Evolutionary conservation across 2,797 vertebrate species (phyloP), one percentile per base, ranked within the genome.

Genomic region (Serranus cabrilla): DNA sequence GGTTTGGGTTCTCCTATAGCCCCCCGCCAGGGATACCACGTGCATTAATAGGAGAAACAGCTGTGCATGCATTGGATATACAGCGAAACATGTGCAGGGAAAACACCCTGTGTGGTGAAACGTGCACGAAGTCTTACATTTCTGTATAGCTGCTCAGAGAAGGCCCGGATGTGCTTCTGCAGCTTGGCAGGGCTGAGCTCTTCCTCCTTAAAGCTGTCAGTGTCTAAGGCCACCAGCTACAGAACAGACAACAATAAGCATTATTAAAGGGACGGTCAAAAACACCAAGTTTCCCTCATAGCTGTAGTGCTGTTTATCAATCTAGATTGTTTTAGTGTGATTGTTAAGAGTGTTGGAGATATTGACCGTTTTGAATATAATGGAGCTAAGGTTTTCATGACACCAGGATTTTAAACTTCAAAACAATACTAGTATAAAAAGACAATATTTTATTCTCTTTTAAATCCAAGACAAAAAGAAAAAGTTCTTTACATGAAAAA

Each of bases 191-290:
- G 93, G 85, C 93, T 96, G 83, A 94, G 91, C 62, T 97, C 97
- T 78, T 99, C 97, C 84, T 97, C 95, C 91, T 97, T 98, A 89
- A 98, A 97, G 91, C 93, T 95, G 84, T 97, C 97, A 0, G 95
- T 94, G 91, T 98, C 96, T 90, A 96, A 97, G 83, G 98, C 98
- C 91, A 99, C 98, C 94, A 99, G 93, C 98, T 99, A 76, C 25
- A 59, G 58, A 60, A 67, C 23, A 80, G 20, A 70, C 21, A 76
- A 57, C 34, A 21, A 31, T 1, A 16, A 31, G 25, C 5, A 31
- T 16, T 10, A 5, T 55, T 7, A 23, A 21, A 40, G n/a, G 7
- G 27, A 1, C 34, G 7, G 34, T 34, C 34, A 34, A 34, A 34
- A 7, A 34, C 34, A 34, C 34, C 3, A 3, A 34, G 5, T 7